Evolutionary conservation across 2,797 vertebrate species (phyloP), one percentile per base, ranked within the genome.

Genomic region (Sebastes nivosus): DNA sequence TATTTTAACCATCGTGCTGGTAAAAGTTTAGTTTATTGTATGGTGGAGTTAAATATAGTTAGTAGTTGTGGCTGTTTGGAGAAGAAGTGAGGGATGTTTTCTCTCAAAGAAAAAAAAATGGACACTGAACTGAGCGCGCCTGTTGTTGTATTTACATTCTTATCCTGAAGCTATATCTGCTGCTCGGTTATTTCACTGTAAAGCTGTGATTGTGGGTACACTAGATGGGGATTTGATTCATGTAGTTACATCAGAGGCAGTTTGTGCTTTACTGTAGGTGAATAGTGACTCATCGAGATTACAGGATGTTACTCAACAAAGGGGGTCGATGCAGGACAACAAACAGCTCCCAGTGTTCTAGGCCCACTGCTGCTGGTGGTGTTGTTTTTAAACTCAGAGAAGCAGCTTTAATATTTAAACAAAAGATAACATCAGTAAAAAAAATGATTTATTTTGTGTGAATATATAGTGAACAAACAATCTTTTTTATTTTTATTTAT

Each of bases 291-390:
- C 94, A 94, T 95, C 93, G 91, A 91, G 92, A 95, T 94, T 92
- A 92, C 88, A 92, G 92, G 89, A 91, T 91, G 91, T 95, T 94
- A 89, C 90, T 92, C 89, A 94, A 95, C 94, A 95, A 96, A 95
- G 93, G 82, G 93, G 92, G 88, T 91, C 68, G 86, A 86, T 67
- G 90, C 77, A 92, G 91, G 92, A 93, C 92, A 93, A 91, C 93
- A 94, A 83, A 90, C 84, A 87, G 89, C 89, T 91, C 75, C 79
- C 77, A 80, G 75, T 76, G 36, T 22, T 81, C 27, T 5, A 90
- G 90, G 92, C 91, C 93, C 77, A 32, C 55, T 74, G 64, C 8
- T 77, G 50, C 8, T 82, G 58, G 1, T 82, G 58, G 1, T 82
- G 61, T 34, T 75, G 1, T 38, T 80, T 68, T 61, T 20, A 61